A percentile compares a stretch with the other conserved stretches of the same genome.
phyloP scores from a whole-genome alignment of 2,888 invertebrate species.

The Ectobius pallidus region DNA sequence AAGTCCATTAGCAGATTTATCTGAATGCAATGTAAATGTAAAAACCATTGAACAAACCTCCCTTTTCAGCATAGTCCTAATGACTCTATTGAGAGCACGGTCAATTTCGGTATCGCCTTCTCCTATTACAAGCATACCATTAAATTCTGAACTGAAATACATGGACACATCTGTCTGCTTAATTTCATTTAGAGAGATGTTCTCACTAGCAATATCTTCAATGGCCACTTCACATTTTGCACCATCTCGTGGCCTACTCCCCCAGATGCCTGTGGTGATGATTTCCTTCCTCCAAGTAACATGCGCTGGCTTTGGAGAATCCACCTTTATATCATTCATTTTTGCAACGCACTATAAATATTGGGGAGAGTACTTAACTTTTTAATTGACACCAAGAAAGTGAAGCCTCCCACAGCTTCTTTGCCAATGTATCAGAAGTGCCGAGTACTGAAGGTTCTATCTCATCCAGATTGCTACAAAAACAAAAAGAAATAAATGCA shows the following conservation, averaged over 20 bases:
- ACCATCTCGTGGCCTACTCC: conserved; percentile 53
- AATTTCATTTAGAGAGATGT: conserved; percentile 9
- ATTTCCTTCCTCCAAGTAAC: conserved; percentile 48
- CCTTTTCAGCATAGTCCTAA: conserved; percentile 47
- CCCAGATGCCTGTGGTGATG: conserved; percentile 48
- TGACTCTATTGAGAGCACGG: conserved; percentile 48
- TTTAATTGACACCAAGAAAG: conserved; percentile 29
- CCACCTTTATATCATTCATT: background rate
- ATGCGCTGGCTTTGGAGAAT: background rate
- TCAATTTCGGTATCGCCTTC: conserved; percentile 49
- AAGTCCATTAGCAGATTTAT: background rate
- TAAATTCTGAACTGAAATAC: conserved; percentile 28
- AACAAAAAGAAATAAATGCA: background rate
- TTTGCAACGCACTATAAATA: too few relatives aligned
- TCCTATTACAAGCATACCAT: conserved; percentile 44
- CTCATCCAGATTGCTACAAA: conserved; percentile 36
- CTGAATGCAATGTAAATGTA: background rate
- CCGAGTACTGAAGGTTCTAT: conserved; percentile 32
- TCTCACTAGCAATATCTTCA: conserved; percentile 40
- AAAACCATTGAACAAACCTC: conserved; percentile 20
- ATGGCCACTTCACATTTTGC: conserved; percentile 52
- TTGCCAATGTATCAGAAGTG: conserved; percentile 17
- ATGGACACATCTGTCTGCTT: background rate
- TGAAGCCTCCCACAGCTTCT: conserved; percentile 36
- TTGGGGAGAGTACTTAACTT: too few relatives aligned